Evolutionary conservation across 1,140 invertebrate genomes (phyloP).

Genomic region (Paralvinella palmiformis): DNA sequence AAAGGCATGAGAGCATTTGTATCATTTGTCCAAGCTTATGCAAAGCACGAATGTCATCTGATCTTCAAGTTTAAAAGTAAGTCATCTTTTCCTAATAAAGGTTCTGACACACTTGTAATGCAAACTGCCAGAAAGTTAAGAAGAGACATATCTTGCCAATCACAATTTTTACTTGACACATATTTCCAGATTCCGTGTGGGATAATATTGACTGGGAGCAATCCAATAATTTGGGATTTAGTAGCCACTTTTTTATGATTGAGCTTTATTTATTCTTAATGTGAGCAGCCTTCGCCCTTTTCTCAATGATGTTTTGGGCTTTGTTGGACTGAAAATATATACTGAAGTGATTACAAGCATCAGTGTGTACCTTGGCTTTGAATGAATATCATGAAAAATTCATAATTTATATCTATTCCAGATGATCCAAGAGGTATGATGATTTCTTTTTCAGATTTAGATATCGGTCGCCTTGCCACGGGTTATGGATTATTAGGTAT

Average conservation of each 20-base stretch:
- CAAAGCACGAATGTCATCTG: slow-evolving; percentile 90
- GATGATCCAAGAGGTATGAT: neutral
- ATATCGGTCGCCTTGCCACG: slow-evolving; percentile 76
- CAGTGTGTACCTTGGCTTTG: neutral
- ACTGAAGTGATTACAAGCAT: neutral
- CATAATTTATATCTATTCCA: neutral
- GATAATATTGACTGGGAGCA: neutral
- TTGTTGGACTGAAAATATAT: neutral
- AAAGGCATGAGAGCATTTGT: slow-evolving; percentile 90
- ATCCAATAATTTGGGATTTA: neutral
- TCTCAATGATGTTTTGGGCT: neutral
- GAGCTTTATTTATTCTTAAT: neutral
- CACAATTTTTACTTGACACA: neutral
- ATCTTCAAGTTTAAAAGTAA: slow-evolving; percentile 74
- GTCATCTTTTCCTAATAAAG: neutral
- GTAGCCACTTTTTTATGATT: neutral
- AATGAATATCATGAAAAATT: neutral
- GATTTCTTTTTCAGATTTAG: slow-evolving; percentile 59
- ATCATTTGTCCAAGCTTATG: slow-evolving; percentile 87
- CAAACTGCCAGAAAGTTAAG: too few relatives aligned
- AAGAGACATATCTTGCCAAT: neutral
- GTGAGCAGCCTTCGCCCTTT: too few relatives aligned
- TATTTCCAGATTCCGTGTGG: too few relatives aligned
- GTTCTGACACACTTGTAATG: neutral
- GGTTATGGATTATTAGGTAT: slow-evolving; percentile 84